phyloP scores from a whole-genome alignment of 2,113 vertebrate species.

The Grallaria varia region DNA sequence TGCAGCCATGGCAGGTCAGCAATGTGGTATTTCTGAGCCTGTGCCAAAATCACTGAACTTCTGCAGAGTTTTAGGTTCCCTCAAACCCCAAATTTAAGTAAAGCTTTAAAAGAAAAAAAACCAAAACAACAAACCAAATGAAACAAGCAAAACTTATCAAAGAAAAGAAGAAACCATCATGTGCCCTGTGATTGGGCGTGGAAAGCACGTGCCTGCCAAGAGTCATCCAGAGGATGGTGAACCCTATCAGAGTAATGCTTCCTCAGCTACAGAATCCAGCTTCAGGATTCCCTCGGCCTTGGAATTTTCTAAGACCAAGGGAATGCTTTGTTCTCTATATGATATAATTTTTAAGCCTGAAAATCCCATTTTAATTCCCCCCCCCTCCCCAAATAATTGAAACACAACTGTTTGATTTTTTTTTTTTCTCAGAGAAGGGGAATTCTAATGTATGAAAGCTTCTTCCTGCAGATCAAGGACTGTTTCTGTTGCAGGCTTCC shows the following conservation, averaged over 20 bases:
- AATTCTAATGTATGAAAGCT: not conserved
- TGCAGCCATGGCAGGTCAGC: not conserved
- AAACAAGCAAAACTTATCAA: not conserved
- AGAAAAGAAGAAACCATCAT: not conserved
- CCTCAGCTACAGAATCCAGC: not conserved
- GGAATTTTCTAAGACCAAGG: not conserved
- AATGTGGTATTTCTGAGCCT: not conserved
- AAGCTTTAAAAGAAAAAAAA: not conserved
- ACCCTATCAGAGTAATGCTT: not conserved
- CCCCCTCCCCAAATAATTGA: not conserved
- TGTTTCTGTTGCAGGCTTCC: not conserved
- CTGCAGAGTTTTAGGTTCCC: not conserved
- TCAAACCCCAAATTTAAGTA: not conserved
- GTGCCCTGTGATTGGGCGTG: not conserved
- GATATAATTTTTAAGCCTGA: not conserved
- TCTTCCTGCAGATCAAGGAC: not conserved
- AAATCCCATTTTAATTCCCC: not conserved
- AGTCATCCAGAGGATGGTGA: not conserved
- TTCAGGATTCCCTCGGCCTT: not conserved
- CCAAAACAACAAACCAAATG: not conserved
- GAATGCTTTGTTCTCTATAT: not conserved
- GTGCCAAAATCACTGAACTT: not conserved
- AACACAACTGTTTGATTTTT: not conserved
- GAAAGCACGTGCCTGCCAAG: not conserved
- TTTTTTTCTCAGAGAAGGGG: not conserved